Conservation (phyloP, 2,797 vertebrate genomes). For the Antennarius maculatus region DNA sequence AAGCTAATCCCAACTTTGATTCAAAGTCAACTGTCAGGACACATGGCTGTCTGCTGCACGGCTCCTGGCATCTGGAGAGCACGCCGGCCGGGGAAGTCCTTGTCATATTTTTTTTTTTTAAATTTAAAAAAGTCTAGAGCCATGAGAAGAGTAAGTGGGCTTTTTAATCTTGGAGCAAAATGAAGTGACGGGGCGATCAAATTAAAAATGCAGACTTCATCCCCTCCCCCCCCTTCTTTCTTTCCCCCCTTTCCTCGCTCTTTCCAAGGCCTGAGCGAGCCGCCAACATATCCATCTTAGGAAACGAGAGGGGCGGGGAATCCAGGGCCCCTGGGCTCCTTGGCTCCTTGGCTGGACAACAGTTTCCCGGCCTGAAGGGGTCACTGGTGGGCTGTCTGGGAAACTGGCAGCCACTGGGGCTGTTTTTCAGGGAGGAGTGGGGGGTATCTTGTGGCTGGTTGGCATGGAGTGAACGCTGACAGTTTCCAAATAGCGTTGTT, state of each 20-base stretch:
- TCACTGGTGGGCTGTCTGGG: slow-evolving; percentile 77
- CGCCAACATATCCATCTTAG: slow-evolving; percentile 54
- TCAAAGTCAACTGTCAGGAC: slow-evolving; percentile 77
- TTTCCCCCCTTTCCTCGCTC: background rate
- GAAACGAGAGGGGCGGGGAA: background rate
- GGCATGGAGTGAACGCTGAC: slow-evolving; percentile 64
- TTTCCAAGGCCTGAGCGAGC: slow-evolving; percentile 34
- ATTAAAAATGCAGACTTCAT: slow-evolving; percentile 66
- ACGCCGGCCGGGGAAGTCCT: slow-evolving; percentile 37
- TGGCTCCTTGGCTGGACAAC: slow-evolving; percentile 67
- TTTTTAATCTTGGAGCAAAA: slow-evolving; percentile 71
- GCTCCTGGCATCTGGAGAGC: slow-evolving; percentile 43
- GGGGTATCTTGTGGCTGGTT: slow-evolving; percentile 70
- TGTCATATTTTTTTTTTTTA: too few relatives aligned
- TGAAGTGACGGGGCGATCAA: slow-evolving; percentile 51
- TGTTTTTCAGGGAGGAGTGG: slow-evolving; percentile 58
- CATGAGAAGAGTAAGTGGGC: slow-evolving; percentile 55
- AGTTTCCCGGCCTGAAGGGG: slow-evolving; percentile 79
- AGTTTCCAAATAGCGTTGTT: slow-evolving; percentile 60
- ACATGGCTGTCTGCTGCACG: slow-evolving; percentile 61
- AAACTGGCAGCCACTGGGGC: slow-evolving; percentile 69
- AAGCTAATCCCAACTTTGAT: slow-evolving; percentile 54
- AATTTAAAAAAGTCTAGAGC: slow-evolving; percentile 38
- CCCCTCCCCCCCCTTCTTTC: background rate
- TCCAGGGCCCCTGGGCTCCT: slow-evolving; percentile 53